Evolutionary conservation across 2,888 invertebrate species (phyloP), one percentile per base, ranked within the genome.

Genomic region (Parnassius orleans): DNA sequence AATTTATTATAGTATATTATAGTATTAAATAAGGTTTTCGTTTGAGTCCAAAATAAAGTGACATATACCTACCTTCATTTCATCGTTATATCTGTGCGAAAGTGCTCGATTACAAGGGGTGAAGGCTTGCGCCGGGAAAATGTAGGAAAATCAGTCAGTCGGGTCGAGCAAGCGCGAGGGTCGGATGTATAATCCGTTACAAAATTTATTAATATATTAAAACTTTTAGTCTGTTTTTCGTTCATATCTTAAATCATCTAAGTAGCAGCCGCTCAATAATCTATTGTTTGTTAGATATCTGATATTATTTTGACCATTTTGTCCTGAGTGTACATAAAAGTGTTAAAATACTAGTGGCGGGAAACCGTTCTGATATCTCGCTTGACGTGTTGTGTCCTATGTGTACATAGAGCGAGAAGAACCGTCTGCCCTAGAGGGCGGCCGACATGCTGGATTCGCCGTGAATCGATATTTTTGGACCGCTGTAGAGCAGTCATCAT

Each of bases 381-480:
- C 84, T 84, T 90, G 90, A 88, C 90, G 89, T 91, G 90, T 87
- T 84, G 89, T 89, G 88, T 88, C 80, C 83, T 90, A 88, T 90
- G 90, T 90, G 88, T 88, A 84, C 81, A 77, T 87, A 89, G 87
- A 88, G 84, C 79, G 87, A 83, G 88, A 85, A 84, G 81, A 86
- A 81, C 88, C 81, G 89, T 87, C 87, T 87, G 88, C 87, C 86
- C 87, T 83, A 84, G 84, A 87, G 89, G 89, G 87, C 87, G 87
- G 85, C 86, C 88, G 90, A 88, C 90, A 90, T 90, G 90, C 90
- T 88, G 89, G 86, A 86, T 88, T 88, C 86, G 84, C 83, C 79
- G 87, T 90, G 90, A 91, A 90, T 91, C 91, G 89, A 90, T 91
- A 91, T 86, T 90, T 90, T 63, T 87, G 89, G 89, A 89, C 81